phyloP scores from a whole-genome alignment of 2,797 vertebrate genomes.

The Synanceia verrucosa region DNA sequence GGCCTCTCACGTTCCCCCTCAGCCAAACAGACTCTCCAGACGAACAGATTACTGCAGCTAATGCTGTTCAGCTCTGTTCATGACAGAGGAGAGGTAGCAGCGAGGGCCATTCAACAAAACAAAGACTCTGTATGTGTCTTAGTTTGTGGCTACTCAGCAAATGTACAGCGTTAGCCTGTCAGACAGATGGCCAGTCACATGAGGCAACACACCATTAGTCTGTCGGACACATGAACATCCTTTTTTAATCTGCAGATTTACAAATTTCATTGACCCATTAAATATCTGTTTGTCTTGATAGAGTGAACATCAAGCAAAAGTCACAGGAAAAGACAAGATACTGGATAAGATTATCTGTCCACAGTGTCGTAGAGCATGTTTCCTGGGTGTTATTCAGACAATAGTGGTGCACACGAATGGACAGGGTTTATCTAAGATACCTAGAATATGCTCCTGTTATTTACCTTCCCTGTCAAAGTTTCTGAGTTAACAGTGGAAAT shows the following conservation, averaged over 20 bases:
- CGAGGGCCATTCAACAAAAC: slow-evolving; percentile 30
- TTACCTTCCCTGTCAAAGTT: neutral
- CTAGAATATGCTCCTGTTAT: neutral
- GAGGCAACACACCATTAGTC: neutral
- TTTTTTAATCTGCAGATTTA: slow-evolving; percentile 1
- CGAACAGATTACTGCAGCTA: slow-evolving; percentile 58
- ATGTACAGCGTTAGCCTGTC: neutral
- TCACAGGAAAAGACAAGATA: neutral
- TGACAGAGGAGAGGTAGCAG: slow-evolving; percentile 13
- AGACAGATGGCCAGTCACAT: neutral
- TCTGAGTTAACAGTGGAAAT: neutral
- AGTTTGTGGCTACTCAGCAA: neutral
- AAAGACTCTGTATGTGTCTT: slow-evolving; percentile 11
- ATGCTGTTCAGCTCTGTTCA: slow-evolving; percentile 54
- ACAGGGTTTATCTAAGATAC: neutral
- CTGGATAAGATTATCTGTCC: neutral
- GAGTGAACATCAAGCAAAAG: neutral
- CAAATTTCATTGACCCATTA: neutral
- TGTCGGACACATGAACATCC: neutral
- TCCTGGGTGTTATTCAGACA: neutral
- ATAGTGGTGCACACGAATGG: neutral
- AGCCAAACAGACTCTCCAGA: slow-evolving; percentile 59
- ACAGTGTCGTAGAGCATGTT: neutral
- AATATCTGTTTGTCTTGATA: neutral
- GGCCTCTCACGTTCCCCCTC: slow-evolving; percentile 46